phyloP scores from a whole-genome alignment of 2,888 invertebrate species.

The Lasioglossum vierecki region DNA sequence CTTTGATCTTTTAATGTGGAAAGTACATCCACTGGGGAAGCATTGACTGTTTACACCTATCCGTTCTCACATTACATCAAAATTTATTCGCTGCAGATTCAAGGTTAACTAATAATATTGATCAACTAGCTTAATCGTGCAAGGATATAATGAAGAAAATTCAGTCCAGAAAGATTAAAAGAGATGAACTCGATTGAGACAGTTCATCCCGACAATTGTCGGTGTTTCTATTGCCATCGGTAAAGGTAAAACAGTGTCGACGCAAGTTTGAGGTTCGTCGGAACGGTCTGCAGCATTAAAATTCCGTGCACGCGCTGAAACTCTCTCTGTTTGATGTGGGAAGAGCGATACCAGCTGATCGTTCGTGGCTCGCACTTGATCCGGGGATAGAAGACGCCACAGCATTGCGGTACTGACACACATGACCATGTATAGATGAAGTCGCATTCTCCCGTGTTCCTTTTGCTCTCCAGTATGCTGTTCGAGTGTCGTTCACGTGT shows the following conservation, averaged over 20 bases:
- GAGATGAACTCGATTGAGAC: neutral
- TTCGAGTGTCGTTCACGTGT: constrained; percentile 39
- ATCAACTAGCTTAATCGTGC: no score
- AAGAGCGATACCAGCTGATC: constrained; percentile 17
- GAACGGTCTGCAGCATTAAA: neutral
- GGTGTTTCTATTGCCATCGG: neutral
- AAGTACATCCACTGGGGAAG: neutral
- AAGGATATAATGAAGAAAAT: neutral
- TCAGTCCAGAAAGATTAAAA: neutral
- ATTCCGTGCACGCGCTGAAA: neutral
- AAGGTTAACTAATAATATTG: no score
- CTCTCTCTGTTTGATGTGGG: neutral
- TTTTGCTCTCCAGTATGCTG: constrained; percentile 29
- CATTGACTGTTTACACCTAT: neutral
- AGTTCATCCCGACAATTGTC: neutral
- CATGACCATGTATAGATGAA: constrained; percentile 72
- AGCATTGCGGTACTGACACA: constrained; percentile 67
- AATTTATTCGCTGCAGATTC: no score
- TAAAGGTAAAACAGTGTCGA: neutral
- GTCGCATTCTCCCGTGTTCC: constrained; percentile 26
- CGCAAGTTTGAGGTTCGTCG: neutral
- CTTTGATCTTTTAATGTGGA: neutral
- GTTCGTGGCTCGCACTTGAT: constrained; percentile 40
- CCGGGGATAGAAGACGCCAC: constrained; percentile 22
- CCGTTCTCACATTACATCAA: neutral